phyloP scores from a whole-genome alignment of 2,888 invertebrate genomes.

The Patella caerulea region DNA sequence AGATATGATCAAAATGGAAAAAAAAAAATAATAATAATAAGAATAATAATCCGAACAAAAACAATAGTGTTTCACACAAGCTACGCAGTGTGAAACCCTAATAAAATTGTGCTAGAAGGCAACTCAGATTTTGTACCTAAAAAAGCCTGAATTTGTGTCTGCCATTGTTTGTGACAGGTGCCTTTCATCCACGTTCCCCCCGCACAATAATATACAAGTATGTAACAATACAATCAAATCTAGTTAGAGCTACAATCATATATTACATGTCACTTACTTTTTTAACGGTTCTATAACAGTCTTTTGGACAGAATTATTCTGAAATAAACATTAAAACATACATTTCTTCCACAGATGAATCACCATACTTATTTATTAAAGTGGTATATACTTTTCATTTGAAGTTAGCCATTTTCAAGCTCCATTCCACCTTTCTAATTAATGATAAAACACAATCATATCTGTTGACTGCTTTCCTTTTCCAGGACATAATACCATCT shows the following conservation, averaged over 20 bases:
- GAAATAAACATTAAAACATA: constrained; percentile 35
- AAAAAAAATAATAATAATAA: too few species aligned
- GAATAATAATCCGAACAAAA: too few species aligned
- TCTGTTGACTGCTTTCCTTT: too few species aligned
- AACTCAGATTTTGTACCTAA: too few species aligned
- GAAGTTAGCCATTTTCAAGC: neutral
- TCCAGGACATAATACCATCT: too few species aligned
- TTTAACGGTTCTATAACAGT: constrained; percentile 67
- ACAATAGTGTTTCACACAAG: too few species aligned
- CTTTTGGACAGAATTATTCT: constrained; percentile 65
- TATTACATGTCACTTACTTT: constrained; percentile 58
- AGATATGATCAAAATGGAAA: too few species aligned
- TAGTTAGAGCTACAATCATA: constrained; percentile 1
- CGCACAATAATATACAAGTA: neutral
- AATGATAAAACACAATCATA: too few species aligned
- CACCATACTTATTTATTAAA: neutral
- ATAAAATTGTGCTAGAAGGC: too few species aligned
- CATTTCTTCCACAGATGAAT: neutral
- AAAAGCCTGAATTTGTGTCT: too few species aligned
- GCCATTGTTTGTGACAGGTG: too few species aligned
- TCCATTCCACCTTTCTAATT: neutral
- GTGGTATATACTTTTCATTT: neutral
- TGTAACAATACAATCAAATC: neutral
- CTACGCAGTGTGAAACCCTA: too few species aligned
- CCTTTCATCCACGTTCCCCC: neutral